Evolutionary conservation across 2,113 vertebrate species (phyloP).

Genomic region (Odocoileus virginianus): DNA sequence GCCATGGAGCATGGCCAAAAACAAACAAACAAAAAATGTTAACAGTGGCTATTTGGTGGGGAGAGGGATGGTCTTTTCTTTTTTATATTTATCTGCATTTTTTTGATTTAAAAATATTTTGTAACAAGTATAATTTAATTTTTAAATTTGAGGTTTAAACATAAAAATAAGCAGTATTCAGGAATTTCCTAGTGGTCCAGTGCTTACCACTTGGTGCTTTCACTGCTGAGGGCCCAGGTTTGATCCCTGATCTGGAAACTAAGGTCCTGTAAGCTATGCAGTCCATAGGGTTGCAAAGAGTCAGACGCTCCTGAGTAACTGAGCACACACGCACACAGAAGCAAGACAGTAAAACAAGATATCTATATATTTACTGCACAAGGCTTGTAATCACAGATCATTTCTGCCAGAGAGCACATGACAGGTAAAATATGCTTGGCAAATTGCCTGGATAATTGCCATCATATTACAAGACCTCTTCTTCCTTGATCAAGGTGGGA

Average conservation of each 20-base stretch:
- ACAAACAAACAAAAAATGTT: not conserved
- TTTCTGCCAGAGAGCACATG: constrained; percentile 11
- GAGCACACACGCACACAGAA: not conserved
- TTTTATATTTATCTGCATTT: constrained; percentile 18
- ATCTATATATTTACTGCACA: not conserved
- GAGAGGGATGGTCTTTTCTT: not conserved
- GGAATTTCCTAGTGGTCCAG: not conserved
- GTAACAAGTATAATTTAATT: not conserved
- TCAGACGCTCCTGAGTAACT: not conserved
- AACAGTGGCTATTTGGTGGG: not conserved
- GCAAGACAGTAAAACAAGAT: constrained; percentile 24
- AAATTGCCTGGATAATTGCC: constrained; percentile 37
- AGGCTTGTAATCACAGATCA: not conserved
- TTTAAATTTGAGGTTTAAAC: not conserved
- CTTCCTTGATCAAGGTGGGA: not conserved
- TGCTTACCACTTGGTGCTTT: not conserved
- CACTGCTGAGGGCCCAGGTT: not conserved
- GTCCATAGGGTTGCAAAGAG: not conserved
- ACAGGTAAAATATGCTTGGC: constrained; percentile 4
- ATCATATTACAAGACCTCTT: constrained; percentile 16
- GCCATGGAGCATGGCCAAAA: not conserved
- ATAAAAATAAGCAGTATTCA: not conserved
- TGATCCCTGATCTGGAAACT: not conserved
- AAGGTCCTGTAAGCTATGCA: not conserved
- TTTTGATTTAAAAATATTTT: constrained; percentile 40